These are phyloP conservation scores for Suricata suricatta DNA, from an alignment of 2,113 vertebrate species.

Conservation along the genomic window DNA sequence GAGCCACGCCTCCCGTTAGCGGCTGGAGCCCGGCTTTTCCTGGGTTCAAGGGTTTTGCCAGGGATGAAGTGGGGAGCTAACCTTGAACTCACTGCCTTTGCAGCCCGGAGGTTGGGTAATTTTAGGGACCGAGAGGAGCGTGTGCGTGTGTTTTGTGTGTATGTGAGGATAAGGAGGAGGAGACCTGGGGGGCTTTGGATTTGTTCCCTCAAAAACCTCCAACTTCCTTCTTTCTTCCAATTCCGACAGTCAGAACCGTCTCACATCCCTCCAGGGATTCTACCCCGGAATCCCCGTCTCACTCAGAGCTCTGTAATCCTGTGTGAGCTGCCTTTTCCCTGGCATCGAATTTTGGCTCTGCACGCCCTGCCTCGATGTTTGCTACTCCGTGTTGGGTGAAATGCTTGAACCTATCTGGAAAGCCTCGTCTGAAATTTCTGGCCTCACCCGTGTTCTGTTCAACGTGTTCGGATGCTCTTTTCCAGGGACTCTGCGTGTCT, in stretches of 20 bases:
- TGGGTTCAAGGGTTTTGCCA: not conserved
- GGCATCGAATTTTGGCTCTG: not conserved
- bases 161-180: not conserved
- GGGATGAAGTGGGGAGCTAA: not conserved
- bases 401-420: not conserved
- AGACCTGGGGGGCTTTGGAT: not conserved
- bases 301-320: not conserved
- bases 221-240: constrained; percentile 65
- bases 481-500: not conserved
- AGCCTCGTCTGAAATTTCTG: not conserved
- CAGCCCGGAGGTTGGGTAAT: not conserved
- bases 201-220: constrained; percentile 50
- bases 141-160: not conserved
- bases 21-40: not conserved
- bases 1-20: constrained; percentile 33
- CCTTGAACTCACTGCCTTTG: not conserved
- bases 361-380: not conserved
- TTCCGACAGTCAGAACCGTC: not conserved
- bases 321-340: not conserved
- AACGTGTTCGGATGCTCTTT: constrained; percentile 1
- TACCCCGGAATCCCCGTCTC: not conserved
- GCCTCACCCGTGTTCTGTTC: not conserved
- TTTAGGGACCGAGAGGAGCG: not conserved
- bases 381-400: not conserved
- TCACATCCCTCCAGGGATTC: not conserved